These are phyloP conservation scores for Leptodactylus fallax DNA, from an alignment of 2,797 vertebrate genomes.

Conservation along the genomic window DNA sequence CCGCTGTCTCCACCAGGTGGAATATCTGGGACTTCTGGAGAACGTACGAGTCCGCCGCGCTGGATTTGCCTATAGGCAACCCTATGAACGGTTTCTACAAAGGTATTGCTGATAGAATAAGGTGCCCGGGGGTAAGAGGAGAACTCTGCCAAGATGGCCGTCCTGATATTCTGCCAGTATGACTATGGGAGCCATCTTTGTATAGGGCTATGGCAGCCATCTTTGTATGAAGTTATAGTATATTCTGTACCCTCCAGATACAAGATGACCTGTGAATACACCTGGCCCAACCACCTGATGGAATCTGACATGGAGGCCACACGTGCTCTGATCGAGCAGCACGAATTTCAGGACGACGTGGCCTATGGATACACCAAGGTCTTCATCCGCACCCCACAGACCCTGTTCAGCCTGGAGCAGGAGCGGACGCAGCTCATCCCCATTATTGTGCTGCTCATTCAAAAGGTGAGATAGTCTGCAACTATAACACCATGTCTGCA, in stretches of 20 bases:
- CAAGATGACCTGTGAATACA: conserved; percentile 97
- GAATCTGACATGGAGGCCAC: conserved; percentile 82
- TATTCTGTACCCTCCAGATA: conserved; percentile 76
- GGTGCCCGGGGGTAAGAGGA: no score
- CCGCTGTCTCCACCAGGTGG: conserved; percentile 89
- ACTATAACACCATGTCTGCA: background rate
- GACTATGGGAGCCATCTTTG: no score
- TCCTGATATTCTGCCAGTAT: no score
- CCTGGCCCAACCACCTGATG: conserved; percentile 96
- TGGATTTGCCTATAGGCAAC: conserved; percentile 91
- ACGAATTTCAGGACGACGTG: conserved; percentile 86
- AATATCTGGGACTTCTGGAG: conserved; percentile 92
- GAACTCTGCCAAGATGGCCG: no score
- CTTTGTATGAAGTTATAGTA: no score
- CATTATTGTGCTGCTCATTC: conserved; percentile 91
- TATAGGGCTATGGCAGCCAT: no score
- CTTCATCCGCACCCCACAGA: conserved; percentile 88
- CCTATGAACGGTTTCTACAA: conserved; percentile 87
- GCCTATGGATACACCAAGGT: conserved; percentile 89
- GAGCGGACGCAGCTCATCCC: conserved; percentile 86
- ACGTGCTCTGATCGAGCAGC: conserved; percentile 85
- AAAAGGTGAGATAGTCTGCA: conserved; percentile 80
- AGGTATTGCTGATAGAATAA: conserved; percentile 73
- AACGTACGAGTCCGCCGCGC: conserved; percentile 91
- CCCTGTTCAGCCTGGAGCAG: conserved; percentile 86